Percentiles rank a stretch among this genome's conserved stretches.
These are phyloP conservation scores for Ciconia maguari DNA, from an alignment of 2,113 vertebrate species.

Conservation along the genomic window DNA sequence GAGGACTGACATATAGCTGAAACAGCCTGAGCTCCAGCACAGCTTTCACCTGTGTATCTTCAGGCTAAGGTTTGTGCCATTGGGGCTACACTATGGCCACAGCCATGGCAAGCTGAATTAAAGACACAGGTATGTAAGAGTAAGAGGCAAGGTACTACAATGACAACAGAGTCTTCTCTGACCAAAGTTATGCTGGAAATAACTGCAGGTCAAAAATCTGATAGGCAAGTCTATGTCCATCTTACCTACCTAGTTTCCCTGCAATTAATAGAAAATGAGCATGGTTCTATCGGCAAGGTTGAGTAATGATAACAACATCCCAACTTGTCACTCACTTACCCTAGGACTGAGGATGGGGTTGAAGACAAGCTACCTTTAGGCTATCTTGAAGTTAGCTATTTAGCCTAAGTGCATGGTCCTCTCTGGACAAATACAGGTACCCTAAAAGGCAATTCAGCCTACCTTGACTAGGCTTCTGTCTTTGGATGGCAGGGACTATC, in stretches of 20 bases:
- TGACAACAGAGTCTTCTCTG: neutral
- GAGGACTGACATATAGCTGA: neutral
- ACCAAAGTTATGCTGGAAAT: neutral
- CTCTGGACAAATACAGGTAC: neutral
- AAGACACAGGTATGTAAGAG: rapidly evolving
- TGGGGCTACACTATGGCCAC: neutral
- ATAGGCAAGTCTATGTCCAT: neutral
- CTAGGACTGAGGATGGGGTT: neutral
- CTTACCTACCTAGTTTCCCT: neutral
- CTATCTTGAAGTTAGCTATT: neutral
- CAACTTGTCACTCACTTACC: neutral
- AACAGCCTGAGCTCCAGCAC: neutral
- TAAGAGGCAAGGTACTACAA: neutral
- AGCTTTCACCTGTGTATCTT: neutral
- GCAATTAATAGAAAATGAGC: neutral
- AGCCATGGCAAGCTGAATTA: neutral
- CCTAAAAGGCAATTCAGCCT: neutral
- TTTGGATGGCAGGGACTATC: neutral
- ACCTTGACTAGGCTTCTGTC: neutral
- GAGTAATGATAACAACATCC: neutral
- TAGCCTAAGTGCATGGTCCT: neutral
- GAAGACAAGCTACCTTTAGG: neutral
- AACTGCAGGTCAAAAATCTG: neutral
- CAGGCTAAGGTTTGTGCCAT: neutral
- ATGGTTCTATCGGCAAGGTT: neutral